Conservation (phyloP, 2,113 vertebrate genomes). For the Datnioides undecimradiatus region DNA sequence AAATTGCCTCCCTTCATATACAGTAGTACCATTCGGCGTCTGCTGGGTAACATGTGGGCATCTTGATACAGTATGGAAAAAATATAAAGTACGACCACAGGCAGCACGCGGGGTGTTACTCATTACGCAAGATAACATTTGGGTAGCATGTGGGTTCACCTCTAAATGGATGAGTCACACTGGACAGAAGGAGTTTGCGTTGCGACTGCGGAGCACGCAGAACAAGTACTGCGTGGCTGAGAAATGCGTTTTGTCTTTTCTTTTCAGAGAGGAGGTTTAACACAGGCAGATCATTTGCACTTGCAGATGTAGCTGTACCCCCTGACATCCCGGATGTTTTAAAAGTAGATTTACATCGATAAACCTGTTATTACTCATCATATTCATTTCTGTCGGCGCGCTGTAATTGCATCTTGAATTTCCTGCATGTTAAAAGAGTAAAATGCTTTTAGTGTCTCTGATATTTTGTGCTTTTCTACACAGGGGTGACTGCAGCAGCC, state of each 20-base stretch:
- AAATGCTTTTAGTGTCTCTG: not conserved
- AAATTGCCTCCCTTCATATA: constrained; percentile 64
- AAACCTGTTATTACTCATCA: not conserved
- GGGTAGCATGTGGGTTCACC: constrained; percentile 70
- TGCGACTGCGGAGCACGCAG: not conserved
- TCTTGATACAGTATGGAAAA: constrained; percentile 69
- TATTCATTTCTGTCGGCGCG: constrained; percentile 7
- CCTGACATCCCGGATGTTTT: not conserved
- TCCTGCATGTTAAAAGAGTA: not conserved
- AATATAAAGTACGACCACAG: constrained; percentile 64
- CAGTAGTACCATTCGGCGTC: constrained; percentile 56
- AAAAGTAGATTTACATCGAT: not conserved
- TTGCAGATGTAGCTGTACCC: not conserved
- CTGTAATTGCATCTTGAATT: constrained; percentile 3
- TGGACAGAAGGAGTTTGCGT: not conserved
- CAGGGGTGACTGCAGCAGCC: not conserved
- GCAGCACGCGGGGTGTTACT: constrained; percentile 33
- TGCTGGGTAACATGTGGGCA: constrained; percentile 71
- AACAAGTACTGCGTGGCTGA: not conserved
- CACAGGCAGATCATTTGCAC: not conserved
- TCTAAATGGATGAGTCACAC: constrained; percentile 49
- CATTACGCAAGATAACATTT: constrained; percentile 69
- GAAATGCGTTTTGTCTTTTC: not conserved
- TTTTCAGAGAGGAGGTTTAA: not conserved
- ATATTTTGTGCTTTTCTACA: not conserved